Percentiles rank a stretch among this genome's conserved stretches.
phyloP scores from a whole-genome alignment of 2,797 vertebrate species.

The Phylloscopus collybita region DNA sequence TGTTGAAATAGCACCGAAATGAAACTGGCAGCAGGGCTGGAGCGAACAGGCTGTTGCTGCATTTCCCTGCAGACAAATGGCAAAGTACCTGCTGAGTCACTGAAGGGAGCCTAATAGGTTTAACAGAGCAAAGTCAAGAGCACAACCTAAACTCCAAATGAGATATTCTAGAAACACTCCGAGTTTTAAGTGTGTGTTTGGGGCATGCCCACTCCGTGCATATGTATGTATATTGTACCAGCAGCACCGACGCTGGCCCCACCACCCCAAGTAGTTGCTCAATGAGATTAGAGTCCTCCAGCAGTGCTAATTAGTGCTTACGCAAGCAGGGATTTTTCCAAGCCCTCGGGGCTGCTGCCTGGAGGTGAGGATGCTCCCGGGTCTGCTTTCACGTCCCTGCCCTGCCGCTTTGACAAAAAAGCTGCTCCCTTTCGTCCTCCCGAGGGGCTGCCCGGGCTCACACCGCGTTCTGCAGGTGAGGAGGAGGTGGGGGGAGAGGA shows the following conservation, averaged over 20 bases:
- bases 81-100: constrained; percentile 37
- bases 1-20: background rate
- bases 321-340: constrained; percentile 13
- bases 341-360: background rate
- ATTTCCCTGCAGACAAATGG: background rate
- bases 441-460: background rate
- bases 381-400: background rate
- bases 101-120: background rate
- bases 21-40: background rate
- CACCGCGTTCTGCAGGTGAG: background rate
- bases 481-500: background rate
- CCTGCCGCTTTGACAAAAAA: background rate
- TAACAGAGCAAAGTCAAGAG: background rate
- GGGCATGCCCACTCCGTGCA: background rate
- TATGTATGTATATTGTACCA: too few relatives aligned
- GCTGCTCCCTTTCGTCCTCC: background rate
- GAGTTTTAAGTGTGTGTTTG: background rate
- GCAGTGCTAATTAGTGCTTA: background rate
- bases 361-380: background rate
- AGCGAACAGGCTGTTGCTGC: background rate
- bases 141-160: background rate
- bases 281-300: constrained; percentile 22
- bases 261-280: background rate
- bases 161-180: background rate
- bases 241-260: background rate